Evolutionary conservation across 2,113 vertebrate species (phyloP), one percentile per base, ranked within the genome.

Genomic region (Progne subis): DNA sequence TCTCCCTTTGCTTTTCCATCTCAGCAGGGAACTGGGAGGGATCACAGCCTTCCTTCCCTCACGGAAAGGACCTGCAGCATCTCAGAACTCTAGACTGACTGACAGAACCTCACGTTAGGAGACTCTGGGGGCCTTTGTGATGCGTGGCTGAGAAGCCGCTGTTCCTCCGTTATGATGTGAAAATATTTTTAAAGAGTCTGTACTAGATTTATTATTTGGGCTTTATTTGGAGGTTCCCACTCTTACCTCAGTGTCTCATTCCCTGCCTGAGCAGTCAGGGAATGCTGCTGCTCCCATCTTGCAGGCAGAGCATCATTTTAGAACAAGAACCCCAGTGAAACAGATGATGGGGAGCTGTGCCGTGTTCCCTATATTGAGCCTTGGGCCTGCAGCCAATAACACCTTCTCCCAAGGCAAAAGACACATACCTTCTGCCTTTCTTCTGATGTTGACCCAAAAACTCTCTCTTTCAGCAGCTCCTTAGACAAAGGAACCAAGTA

Each of bases 381-480:
- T 80, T 26, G 44, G 85, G 85, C 82, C 90, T 80, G 55, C 71
- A 92, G 95, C 90, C 92, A 82, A 4, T 34, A 61, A 23, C 0
- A 4, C 50, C 50, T 86, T 71, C 68, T 92, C 89, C 85, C 88
- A 92, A 93, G 71, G 55, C 71, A 91, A 91, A 90, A 91, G 41
- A 92, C 90, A 64, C 34, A 5, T 53, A 82, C 63, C 80, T 93
- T 95, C 76, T 94, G 86, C n/a, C 55, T 94, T 77, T 76, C 71
- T 92, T 86, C 68, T 77, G 67, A 57, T 67, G 59, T 61, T 74
- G 79, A 77, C 79, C 78, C 68, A 77, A 70, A 95, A 95, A 26
- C 18, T 65, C 67, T 56, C 29, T 82, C 71, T 88, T 85, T 90
- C 80, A 89, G 69, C 60, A 77, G 39, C 39, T 86, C 29, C 47